phyloP scores from a whole-genome alignment of 2,797 vertebrate species.

The Ptychobarbus kaznakovi region DNA sequence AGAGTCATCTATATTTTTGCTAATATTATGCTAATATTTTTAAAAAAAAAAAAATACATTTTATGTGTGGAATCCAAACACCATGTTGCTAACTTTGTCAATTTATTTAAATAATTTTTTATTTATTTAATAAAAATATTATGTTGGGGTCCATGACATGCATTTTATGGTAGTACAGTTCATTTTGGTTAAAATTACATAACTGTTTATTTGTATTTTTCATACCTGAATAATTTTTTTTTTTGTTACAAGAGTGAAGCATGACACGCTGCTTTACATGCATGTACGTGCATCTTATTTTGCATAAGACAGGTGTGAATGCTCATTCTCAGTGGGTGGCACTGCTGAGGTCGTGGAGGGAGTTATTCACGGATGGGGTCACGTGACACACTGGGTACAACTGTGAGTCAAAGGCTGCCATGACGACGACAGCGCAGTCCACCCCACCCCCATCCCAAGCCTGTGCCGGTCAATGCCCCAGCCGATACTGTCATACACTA shows the following conservation, averaged over 20 bases:
- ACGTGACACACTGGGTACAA: constrained; percentile 22
- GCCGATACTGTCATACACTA: constrained; percentile 38
- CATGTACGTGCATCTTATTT: neutral
- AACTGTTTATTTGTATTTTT: neutral
- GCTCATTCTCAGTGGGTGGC: constrained; percentile 1
- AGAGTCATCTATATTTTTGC: neutral
- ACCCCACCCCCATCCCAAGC: constrained; percentile 6
- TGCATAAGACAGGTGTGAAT: constrained; percentile 5
- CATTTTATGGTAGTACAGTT: neutral
- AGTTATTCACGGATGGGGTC: neutral
- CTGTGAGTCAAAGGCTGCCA: constrained; percentile 15
- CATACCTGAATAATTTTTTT: neutral
- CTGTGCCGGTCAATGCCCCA: constrained; percentile 4
- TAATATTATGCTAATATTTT: neutral
- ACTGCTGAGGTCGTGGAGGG: neutral
- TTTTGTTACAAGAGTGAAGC: neutral
- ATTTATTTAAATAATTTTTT: neutral
- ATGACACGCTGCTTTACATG: neutral
- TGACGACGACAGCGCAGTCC: constrained; percentile 20
- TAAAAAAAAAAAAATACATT: neutral
- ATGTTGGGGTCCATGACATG: neutral
- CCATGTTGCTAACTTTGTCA: neutral
- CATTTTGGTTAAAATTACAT: neutral
- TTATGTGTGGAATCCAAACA: neutral
- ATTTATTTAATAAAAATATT: neutral